Evolutionary conservation across 2,797 vertebrate species (phyloP), one percentile per base, ranked within the genome.

Genomic region (Lindbergichthys nudifrons): DNA sequence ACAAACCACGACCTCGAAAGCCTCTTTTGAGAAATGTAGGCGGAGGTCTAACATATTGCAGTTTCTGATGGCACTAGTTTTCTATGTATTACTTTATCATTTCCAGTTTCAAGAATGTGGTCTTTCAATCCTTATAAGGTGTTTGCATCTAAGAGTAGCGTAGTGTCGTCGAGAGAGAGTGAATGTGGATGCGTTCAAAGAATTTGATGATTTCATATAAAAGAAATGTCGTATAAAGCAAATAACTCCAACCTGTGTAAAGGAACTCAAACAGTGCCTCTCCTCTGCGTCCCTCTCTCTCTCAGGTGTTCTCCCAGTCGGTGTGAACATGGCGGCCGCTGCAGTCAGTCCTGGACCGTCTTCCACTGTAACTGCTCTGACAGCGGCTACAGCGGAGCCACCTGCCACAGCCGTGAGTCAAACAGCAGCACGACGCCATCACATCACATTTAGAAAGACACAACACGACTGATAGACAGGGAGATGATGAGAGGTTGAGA

Each of bases 361-460:
- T 98, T 98, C 84, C 92, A 93, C 82, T 98, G 97, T 0, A 93
- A 98, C 86, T 98, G 97, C 56, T 95, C 92, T 0, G 89, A 93
- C n/a, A 96, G 94, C 0, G 96, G 96, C 39, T 98, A 98, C 87
- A 88, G 23, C 0, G 97, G 97, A 5, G 94, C 94, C 2, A 98
- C 96, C 70, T 98, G 97, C 65, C 97, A 98, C 81, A 96, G 96
- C 92, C 95, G 97, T 98, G 85, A 97, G 97, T 10, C 6, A 48
- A 8, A 39, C 70, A 65, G 2, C 18, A 15, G 14, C 41, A 51
- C 57, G 48, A 3, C 15, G 57, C 6, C 52, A 19, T 6, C 1
- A 21, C 57, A n/a, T 19, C 2, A 19, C 14, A 32, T 3, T 8
- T 32, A 4, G 16, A 19, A 3, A 48, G 23, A n/a, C 32, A 18